Evolutionary conservation across 2,113 vertebrate genomes (phyloP).

Genomic region (Corythoichthys haematopterus): DNA sequence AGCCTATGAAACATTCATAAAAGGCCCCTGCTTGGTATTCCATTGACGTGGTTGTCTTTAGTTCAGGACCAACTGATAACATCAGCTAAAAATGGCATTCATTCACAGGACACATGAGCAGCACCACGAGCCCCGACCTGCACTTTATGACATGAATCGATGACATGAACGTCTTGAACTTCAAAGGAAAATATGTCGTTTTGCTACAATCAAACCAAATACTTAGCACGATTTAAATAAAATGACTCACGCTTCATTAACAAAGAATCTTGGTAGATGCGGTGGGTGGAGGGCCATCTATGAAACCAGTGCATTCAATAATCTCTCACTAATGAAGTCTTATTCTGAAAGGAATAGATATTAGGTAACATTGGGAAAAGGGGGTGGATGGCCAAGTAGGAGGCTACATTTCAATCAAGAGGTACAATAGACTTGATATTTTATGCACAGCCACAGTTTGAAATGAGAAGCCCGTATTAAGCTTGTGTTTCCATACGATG

Average conservation of each 20-base stretch:
- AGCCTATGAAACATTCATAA: constrained; percentile 66
- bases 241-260: background rate
- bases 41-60: constrained; percentile 51
- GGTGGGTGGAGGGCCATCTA: background rate
- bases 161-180: no score
- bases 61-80: constrained; percentile 41
- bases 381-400: constrained; percentile 6
- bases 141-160: constrained; percentile 12
- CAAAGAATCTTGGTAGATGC: background rate
- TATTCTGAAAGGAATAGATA: background rate
- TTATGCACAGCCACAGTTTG: background rate
- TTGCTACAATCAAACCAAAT: background rate
- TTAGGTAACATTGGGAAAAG: constrained; percentile 2
- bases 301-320: background rate
- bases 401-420: constrained; percentile 2
- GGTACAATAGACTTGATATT: background rate
- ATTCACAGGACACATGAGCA: constrained; percentile 52
- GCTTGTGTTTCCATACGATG: background rate
- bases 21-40: constrained; percentile 56
- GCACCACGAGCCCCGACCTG: constrained; percentile 24
- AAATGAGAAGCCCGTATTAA: background rate
- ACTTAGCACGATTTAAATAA: background rate
- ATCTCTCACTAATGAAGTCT: background rate
- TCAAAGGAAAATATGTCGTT: background rate
- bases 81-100: constrained; percentile 58